Base-by-base conservation (phyloP, 2,888 invertebrate species). In the Dynastes tityus region DNA sequence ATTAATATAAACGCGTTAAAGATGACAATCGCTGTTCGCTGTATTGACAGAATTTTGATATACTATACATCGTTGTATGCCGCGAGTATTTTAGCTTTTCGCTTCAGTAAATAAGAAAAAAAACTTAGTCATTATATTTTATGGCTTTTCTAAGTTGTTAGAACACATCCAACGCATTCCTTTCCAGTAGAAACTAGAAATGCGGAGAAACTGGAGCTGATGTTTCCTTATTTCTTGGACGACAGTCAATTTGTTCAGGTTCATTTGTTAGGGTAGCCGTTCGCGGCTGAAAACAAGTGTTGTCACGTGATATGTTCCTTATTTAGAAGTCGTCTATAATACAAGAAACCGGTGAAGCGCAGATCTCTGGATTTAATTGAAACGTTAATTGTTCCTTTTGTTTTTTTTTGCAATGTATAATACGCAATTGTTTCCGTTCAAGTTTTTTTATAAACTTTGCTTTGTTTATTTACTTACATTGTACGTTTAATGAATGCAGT, bases 101-200 rank as follows among this genome's bases (percentile, higher is more conserved):
- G 13, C 16, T 16, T 16, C 53, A 16, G 53, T 3, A n/a, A 13
- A 53, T 16, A 53, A 53, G 16, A 53, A 53, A 64, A 29, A 61
- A 58, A 58, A 29, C 61, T 6, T 29, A 0, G 64, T 29, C 64
- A 29, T 32, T 29, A 32, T 64, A 32, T 64, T 32, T 64, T 64
- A 64, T 32, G 32, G 29, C 29, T 32, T 64, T 64, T 64, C 64
- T 29, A 32, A 9, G 32, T 64, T 32, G 64, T 32, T 64, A 64
- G n/a, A 6, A 13, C 11, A 37, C 2, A 64, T 13, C 64, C 64
- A 1, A 64, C 64, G n/a, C 64, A n/a, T 37, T 37, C 32, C 13
- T 37, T 64, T 64, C 64, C 32, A 13, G 29, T 8, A 37, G 32
- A 32, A 29, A 64, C 32, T 29, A 37, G 29, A 64, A 29, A 64